These are phyloP conservation scores for Aphidius ervi DNA, from an alignment of 1,140 invertebrate species.

Conservation along the genomic window DNA sequence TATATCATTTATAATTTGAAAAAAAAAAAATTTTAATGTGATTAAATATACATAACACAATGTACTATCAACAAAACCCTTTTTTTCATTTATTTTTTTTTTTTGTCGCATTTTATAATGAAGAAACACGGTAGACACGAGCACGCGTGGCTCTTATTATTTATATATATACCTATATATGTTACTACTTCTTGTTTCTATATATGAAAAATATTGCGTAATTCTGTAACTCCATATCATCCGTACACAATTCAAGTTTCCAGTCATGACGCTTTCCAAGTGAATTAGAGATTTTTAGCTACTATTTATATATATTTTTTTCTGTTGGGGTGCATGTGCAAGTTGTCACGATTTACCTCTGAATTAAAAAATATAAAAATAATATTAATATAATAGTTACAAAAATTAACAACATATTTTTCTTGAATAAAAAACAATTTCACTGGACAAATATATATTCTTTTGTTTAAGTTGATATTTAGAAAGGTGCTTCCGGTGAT, in stretches of 20 bases:
- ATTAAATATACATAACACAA: too few relatives aligned
- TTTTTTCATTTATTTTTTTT: too few relatives aligned
- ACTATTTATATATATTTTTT: neutral
- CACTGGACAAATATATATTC: neutral
- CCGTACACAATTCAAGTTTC: neutral
- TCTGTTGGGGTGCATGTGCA: constrained; percentile 7
- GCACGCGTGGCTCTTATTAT: too few relatives aligned
- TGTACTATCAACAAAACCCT: too few relatives aligned
- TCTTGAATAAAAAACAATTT: neutral
- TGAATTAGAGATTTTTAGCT: neutral
- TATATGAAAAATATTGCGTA: neutral
- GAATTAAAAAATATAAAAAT: neutral
- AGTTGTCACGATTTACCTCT: constrained; percentile 1
- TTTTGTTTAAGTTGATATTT: constrained; percentile 2
- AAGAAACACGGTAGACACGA: too few relatives aligned
- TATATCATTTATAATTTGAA: too few relatives aligned
- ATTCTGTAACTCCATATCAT: constrained; percentile 2
- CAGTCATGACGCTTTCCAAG: constrained; percentile 17
- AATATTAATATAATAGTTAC: neutral
- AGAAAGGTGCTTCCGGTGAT: constrained; percentile 12
- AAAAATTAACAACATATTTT: too few relatives aligned
- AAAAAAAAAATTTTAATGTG: too few relatives aligned
- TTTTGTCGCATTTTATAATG: too few relatives aligned
- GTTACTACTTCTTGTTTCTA: too few relatives aligned
- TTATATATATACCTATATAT: too few relatives aligned